These are phyloP conservation scores for Neuroterus valhalla DNA, from an alignment of 1,140 invertebrate species.

Conservation along the genomic window DNA sequence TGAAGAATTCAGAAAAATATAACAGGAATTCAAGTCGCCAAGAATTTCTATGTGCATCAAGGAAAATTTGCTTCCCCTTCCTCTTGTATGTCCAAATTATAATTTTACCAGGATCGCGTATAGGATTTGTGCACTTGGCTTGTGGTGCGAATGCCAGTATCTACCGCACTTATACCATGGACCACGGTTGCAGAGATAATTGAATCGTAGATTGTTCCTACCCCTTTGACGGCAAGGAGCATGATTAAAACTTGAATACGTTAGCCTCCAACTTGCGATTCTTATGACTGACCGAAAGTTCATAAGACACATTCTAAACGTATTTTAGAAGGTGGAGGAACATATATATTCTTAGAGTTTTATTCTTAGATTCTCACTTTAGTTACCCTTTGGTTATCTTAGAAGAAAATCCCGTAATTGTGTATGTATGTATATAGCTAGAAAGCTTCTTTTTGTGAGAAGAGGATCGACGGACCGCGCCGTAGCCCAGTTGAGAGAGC, in stretches of 20 bases:
- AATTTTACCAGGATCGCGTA: slow-evolving; percentile 52
- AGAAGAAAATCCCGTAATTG: too few relatives aligned
- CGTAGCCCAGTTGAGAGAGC: too few relatives aligned
- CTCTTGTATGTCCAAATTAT: slow-evolving; percentile 50
- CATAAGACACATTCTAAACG: slow-evolving; percentile 44
- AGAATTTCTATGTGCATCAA: slow-evolving; percentile 53
- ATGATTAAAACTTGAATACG: slow-evolving; percentile 66
- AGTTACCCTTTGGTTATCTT: too few relatives aligned
- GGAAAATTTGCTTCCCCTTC: slow-evolving; percentile 51
- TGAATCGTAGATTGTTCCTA: slow-evolving; percentile 58
- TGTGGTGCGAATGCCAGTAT: slow-evolving; percentile 36
- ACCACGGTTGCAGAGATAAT: slow-evolving; percentile 53
- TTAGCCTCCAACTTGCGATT: slow-evolving; percentile 59
- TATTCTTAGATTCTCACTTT: too few relatives aligned
- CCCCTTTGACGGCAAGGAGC: slow-evolving; percentile 45
- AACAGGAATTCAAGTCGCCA: slow-evolving; percentile 42
- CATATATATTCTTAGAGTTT: too few relatives aligned
- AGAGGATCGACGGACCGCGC: too few relatives aligned
- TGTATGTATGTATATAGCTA: too few relatives aligned
- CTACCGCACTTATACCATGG: slow-evolving; percentile 45
- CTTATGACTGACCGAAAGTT: slow-evolving; percentile 50
- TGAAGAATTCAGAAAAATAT: background rate
- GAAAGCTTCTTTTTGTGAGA: too few relatives aligned
- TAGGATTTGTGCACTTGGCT: slow-evolving; percentile 49
- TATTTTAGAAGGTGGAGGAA: too few relatives aligned